Evolutionary conservation across 2,888 invertebrate genomes (phyloP).

Genomic region (Thecophora atra): DNA sequence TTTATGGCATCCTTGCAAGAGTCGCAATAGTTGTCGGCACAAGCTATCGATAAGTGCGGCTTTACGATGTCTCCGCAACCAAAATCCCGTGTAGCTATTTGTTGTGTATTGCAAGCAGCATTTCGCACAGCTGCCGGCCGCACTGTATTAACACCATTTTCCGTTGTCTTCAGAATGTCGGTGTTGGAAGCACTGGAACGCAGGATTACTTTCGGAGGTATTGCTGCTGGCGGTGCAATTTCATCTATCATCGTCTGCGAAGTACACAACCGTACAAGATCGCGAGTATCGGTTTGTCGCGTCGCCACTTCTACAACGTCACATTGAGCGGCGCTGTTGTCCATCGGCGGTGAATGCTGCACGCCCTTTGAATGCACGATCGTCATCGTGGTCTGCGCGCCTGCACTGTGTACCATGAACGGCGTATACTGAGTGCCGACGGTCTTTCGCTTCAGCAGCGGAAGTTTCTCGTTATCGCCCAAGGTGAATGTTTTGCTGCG

Average conservation of each 20-base stretch:
- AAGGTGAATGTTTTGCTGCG: slow-evolving; percentile 72
- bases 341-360: slow-evolving; percentile 51
- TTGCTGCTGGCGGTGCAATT: slow-evolving; percentile 44
- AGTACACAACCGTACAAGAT: slow-evolving; percentile 55
- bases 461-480: slow-evolving; percentile 68
- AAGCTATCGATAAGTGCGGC: slow-evolving; percentile 67
- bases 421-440: slow-evolving; percentile 57
- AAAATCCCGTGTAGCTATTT: slow-evolving; percentile 66
- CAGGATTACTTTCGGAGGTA: slow-evolving; percentile 41
- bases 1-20: slow-evolving; percentile 71
- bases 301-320: slow-evolving; percentile 46
- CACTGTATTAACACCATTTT: slow-evolving; percentile 51
- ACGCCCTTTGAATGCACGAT: slow-evolving; percentile 53
- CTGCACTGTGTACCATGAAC: slow-evolving; percentile 50
- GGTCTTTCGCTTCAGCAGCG: slow-evolving; percentile 56
- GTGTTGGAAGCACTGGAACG: slow-evolving; percentile 52
- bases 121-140: slow-evolving; percentile 49
- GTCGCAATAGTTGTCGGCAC: slow-evolving; percentile 71
- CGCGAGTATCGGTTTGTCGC: slow-evolving; percentile 66
- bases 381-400: slow-evolving; percentile 55
- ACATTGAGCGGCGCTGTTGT: slow-evolving; percentile 55
- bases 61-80: slow-evolving; percentile 68
- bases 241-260: slow-evolving; percentile 55
- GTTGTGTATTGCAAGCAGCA: slow-evolving; percentile 62
- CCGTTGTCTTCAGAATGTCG: slow-evolving; percentile 46